These are phyloP conservation scores for Blastomussa wellsi DNA, from an alignment of 92 coral and sea anemone genomes.

Conservation along the genomic window DNA sequence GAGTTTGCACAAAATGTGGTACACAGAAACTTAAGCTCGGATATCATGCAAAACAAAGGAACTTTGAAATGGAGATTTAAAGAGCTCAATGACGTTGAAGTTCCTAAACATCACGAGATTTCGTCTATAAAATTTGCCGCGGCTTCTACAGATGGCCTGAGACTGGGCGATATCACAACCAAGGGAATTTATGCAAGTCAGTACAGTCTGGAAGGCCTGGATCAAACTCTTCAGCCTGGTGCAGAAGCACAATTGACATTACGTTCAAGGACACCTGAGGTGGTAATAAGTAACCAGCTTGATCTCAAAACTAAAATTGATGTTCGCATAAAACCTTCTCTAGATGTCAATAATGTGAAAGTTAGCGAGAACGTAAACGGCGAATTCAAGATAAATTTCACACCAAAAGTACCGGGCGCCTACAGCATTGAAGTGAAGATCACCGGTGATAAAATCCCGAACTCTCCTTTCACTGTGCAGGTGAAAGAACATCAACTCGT, in stretches of 20 bases:
- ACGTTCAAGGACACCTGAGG: neutral
- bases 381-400: neutral
- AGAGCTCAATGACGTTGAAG: neutral
- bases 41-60: neutral
- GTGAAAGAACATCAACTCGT: constrained; percentile 5
- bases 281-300: neutral
- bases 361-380: neutral
- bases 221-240: constrained; percentile 2
- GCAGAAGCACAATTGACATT: neutral
- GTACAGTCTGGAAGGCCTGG: neutral
- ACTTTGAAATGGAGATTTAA: neutral
- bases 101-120: neutral
- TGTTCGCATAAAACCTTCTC: neutral
- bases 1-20: neutral
- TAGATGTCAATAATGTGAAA: neutral
- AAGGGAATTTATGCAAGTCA: neutral
- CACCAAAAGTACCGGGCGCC: neutral
- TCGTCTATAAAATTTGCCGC: neutral
- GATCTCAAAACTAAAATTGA: neutral
- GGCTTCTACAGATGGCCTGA: neutral
- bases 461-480: neutral
- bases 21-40: neutral
- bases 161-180: neutral
- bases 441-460: neutral
- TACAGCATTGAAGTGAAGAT: neutral